Percentiles rank a stretch among this genome's conserved stretches.
Conservation (phyloP, 2,888 invertebrate species). For the Tachina lurida region DNA sequence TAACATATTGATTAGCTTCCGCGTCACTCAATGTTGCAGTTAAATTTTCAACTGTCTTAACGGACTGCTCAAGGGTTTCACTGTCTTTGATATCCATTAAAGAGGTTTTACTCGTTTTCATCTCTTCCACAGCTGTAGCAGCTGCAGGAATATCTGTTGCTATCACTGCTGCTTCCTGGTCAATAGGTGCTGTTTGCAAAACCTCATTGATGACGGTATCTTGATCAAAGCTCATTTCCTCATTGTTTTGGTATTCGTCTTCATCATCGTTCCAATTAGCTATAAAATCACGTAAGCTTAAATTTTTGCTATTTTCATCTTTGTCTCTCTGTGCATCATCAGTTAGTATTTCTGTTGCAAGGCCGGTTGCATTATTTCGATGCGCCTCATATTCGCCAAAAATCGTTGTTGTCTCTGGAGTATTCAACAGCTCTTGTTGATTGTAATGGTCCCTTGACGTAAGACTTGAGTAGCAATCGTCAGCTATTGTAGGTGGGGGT, state of each 20-base stretch:
- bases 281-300: conserved; percentile 82
- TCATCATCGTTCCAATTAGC: conserved; percentile 83
- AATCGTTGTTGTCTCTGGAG: conserved; percentile 51
- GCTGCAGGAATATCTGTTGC: background rate
- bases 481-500: conserved; percentile 42
- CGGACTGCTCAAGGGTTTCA: background rate
- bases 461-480: conserved; percentile 46
- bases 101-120: background rate
- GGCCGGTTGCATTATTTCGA: background rate
- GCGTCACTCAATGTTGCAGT: conserved; percentile 32
- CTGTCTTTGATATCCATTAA: background rate
- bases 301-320: conserved; percentile 75
- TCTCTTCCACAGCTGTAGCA: conserved; percentile 1
- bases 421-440: conserved; percentile 55
- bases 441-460: conserved; percentile 60
- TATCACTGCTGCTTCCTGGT: conserved; percentile 27
- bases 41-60: background rate
- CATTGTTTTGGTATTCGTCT: conserved; percentile 76
- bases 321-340: background rate
- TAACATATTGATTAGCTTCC: conserved; percentile 77
- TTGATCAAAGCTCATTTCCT: conserved; percentile 65
- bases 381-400: conserved; percentile 55
- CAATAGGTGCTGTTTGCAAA: conserved; percentile 70
- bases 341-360: background rate
- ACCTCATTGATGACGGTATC: conserved; percentile 46